phyloP scores from a whole-genome alignment of 1,140 invertebrate species.

The Eciton burchellii region DNA sequence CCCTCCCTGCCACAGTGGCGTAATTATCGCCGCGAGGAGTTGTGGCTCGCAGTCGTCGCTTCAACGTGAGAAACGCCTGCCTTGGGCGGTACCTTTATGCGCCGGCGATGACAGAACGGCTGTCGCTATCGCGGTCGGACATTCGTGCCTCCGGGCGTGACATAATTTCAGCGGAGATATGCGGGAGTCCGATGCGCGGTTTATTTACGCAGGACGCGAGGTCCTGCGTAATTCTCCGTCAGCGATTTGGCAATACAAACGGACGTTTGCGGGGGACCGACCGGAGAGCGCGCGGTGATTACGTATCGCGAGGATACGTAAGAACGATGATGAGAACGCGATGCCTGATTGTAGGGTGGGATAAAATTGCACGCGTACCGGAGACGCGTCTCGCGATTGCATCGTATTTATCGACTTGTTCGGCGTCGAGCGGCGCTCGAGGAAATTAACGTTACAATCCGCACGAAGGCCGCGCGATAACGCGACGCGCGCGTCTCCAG shows the following conservation, averaged over 20 bases:
- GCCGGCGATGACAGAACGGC: slow-evolving; percentile 42
- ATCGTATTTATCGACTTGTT: slow-evolving; percentile 25
- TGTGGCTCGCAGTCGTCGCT: slow-evolving; percentile 41
- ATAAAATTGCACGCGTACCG: background rate
- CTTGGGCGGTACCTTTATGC: slow-evolving; percentile 17
- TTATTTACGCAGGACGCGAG: background rate
- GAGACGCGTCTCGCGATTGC: slow-evolving; percentile 5
- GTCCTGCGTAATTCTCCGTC: background rate
- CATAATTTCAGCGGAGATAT: background rate
- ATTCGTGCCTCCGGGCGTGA: slow-evolving; percentile 4
- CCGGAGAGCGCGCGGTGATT: background rate
- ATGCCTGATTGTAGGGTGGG: background rate
- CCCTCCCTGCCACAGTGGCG: slow-evolving; percentile 6
- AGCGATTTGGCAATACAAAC: background rate
- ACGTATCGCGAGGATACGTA: background rate
- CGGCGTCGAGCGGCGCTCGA: background rate
- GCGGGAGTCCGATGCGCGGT: background rate
- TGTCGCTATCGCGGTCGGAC: slow-evolving; percentile 14
- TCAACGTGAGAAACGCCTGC: slow-evolving; percentile 51
- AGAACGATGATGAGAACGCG: slow-evolving; percentile 6
- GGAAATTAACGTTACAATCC: slow-evolving; percentile 51
- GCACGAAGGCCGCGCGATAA: slow-evolving; percentile 48
- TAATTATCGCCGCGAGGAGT: slow-evolving; percentile 51
- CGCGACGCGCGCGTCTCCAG: slow-evolving; percentile 39
- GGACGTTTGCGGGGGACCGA: background rate